Base-by-base conservation (phyloP, 2,113 vertebrate species). In the Oncorhynchus masou region DNA sequence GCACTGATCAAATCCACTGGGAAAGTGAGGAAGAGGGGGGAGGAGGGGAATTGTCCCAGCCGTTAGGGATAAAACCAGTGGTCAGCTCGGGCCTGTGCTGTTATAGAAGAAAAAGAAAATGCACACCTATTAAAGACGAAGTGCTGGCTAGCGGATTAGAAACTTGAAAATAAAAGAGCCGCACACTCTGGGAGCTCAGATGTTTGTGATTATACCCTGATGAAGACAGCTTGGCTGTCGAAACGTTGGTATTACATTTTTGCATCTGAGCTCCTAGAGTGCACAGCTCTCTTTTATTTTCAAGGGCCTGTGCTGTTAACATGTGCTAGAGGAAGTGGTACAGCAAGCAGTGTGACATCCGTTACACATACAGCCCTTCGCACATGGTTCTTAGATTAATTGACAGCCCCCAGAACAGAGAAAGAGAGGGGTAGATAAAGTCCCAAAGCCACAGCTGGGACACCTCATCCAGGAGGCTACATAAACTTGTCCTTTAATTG, bases 11-110 rank as follows among this genome's bases (percentile, higher is more conserved):
- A 86, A 87, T 88, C 87, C 88, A 84, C 80, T 84, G n/a, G 9
- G 39, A 45, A 45, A 45, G 39, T 45, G 9, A 45, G 9, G 9
- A 12, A 45, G 39, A 45, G 39, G 34, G 34, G 7, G 84, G 78
- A 87, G 27, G 69, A 62, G 75, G 83, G 67, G 70, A 68, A 11
- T 20, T 19, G n/a, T 76, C 69, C 20, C 77, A 78, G 57, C 85
- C 77, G 78, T 80, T 65, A 9, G 59, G 80, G 86, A 91, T 90
- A 85, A 90, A 39, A 83, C 79, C 65, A 80, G 81, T 81, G 74
- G 71, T 81, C 81, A 77, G 79, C 78, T 73, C 74, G 83, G 83
- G 76, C 80, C 84, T 83, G 82, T 85, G 85, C 85, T 66, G 3
- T 9, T 39, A 34, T 27, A 27, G 27, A 27, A 27, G 3, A 27